Percentiles rank a stretch among this genome's conserved stretches.
These are phyloP conservation scores for Sander vitreus DNA, from an alignment of 2,113 vertebrate genomes.

Conservation along the genomic window DNA sequence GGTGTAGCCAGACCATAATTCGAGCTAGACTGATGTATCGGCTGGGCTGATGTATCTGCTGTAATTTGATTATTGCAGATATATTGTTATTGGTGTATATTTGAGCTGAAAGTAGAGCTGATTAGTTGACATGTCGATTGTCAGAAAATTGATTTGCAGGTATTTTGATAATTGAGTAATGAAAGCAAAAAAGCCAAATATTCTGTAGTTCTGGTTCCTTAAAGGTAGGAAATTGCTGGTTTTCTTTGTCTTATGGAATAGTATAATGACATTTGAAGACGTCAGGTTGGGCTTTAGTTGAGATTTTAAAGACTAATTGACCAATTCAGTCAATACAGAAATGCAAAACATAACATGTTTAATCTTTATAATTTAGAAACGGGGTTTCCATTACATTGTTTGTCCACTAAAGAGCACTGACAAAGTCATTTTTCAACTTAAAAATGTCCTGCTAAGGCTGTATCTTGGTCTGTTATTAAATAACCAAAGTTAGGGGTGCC, in stretches of 20 bases:
- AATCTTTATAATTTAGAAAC: neutral
- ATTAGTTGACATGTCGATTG: neutral
- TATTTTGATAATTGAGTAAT: neutral
- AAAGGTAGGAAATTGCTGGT: neutral
- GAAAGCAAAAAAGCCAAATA: neutral
- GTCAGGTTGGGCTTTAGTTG: neutral
- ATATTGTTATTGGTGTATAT: neutral
- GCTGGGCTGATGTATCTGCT: neutral
- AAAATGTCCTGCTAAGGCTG: neutral
- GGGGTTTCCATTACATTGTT: neutral
- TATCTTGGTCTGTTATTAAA: neutral
- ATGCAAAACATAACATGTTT: neutral
- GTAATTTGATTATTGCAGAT: neutral
- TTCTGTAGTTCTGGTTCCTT: neutral
- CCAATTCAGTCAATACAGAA: neutral
- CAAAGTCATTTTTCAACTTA: too few relatives aligned
- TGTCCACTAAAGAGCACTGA: too few relatives aligned
- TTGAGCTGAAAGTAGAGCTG: neutral
- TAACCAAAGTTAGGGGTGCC: neutral
- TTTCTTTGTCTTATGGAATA: neutral
- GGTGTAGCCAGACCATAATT: neutral
- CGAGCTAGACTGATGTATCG: neutral
- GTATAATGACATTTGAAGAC: neutral
- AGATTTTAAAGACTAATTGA: neutral
- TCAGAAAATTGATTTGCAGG: neutral